Conservation (phyloP, 2,113 vertebrate genomes). For the Lagenorhynchus albirostris region DNA sequence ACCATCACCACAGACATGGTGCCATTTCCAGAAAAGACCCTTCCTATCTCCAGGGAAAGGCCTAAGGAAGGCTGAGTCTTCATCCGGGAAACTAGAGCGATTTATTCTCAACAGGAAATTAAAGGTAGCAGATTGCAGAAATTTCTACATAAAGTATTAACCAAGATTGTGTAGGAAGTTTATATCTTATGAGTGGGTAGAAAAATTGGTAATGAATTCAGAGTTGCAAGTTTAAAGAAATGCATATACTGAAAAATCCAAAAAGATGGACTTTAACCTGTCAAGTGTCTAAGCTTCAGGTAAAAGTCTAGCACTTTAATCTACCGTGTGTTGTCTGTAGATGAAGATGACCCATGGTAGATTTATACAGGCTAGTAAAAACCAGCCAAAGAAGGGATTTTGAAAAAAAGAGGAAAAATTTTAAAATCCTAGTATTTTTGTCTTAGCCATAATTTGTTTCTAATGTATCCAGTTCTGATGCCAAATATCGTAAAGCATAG, state of each 20-base stretch:
- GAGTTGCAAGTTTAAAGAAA: slow-evolving; percentile 30
- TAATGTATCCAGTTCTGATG: not conserved
- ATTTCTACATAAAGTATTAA: not conserved
- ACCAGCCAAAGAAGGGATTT: not conserved
- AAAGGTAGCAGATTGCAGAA: not conserved
- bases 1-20: not conserved
- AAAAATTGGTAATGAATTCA: slow-evolving; percentile 15
- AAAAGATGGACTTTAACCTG: not conserved
- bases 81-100: not conserved
- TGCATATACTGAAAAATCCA: not conserved
- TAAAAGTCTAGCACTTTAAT: not conserved
- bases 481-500: not conserved
- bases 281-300: not conserved
- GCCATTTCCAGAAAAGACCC: not conserved
- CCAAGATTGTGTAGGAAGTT: not conserved
- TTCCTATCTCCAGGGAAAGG: not conserved
- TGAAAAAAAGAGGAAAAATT: not conserved
- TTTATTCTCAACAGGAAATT: not conserved
- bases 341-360: not conserved
- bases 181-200: not conserved
- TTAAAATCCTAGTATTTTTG: not conserved
- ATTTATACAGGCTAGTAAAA: not conserved
- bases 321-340: not conserved
- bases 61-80: not conserved
- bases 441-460: not conserved